Evolutionary conservation across 2,888 invertebrate species (phyloP), one percentile per base, ranked within the genome.

Genomic region (Sthenelais limicola): DNA sequence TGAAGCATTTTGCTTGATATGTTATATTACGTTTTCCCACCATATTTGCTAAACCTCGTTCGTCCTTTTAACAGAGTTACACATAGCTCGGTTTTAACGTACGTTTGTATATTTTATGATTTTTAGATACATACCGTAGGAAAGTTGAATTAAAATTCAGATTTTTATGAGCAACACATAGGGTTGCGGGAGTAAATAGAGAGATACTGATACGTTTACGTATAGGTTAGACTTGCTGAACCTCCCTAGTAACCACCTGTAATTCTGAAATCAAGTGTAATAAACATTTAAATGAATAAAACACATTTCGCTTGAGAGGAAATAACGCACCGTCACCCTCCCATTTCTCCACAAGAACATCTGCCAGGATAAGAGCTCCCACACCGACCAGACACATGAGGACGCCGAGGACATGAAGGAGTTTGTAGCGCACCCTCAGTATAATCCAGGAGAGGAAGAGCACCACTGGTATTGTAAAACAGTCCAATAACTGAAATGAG

Each of bases 381-480:
- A 94, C 92, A 0, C 94, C 95, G 89, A 94, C 91, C 3, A 95
- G 90, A 76, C 94, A 94, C 73, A 94, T 89, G 15, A 92, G 92
- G 26, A 94, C 94, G 0, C 94, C 95, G 0, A 92, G 90, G 35
- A 94, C 92, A 83, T 95, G 94, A 1, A 92, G 91, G 82, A 92
- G 91, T 67, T 92, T 91, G 76, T 94, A 93, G 77, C 93, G 89
- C 74, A 93, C 93, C 7, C 92, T 92, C 30, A 94, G 89, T 88
- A 94, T 92, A 0, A 94, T 90, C 80, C 93, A 93, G 0, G 94
- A 94, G 38, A 95, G 88, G 38, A 92, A 91, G 77, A 95, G 87
- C 3, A 94, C 94, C 12, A 93, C 93, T 0, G 94, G 94, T 71
- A 95, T 94, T 4, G 94, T 94, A 76, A 94, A 93, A 87, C 95